These are phyloP conservation scores for Megalops atlanticus DNA, from an alignment of 2,113 vertebrate species.

Conservation along the genomic window DNA sequence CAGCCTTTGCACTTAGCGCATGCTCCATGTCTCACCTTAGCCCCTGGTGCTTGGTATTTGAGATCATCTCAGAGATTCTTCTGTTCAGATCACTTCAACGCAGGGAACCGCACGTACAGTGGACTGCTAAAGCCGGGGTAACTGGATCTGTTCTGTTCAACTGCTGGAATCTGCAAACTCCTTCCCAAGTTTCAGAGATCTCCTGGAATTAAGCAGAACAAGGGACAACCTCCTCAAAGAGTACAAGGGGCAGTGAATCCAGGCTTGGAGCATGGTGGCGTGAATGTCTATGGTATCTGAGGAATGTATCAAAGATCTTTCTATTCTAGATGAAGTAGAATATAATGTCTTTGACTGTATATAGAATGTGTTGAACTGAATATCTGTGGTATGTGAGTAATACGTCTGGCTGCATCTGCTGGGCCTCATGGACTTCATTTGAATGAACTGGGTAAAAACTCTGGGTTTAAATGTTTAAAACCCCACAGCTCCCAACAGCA, in stretches of 20 bases:
- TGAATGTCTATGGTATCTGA: constrained; percentile 1
- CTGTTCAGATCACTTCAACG: background rate
- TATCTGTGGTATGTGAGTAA: background rate
- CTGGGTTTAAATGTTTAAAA: background rate
- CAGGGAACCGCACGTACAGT: background rate
- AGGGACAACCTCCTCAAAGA: background rate
- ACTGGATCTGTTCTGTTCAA: background rate
- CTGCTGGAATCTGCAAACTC: background rate
- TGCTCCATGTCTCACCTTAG: background rate
- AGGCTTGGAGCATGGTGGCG: background rate
- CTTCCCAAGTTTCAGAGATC: background rate
- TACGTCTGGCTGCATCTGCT: background rate
- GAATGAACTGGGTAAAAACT: background rate
- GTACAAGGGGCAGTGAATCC: background rate
- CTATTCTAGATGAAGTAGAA: background rate
- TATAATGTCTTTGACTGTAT: constrained; percentile 1
- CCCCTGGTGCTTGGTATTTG: background rate
- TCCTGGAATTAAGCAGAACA: background rate
- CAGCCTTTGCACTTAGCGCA: background rate
- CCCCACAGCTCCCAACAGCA: background rate
- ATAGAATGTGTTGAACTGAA: background rate
- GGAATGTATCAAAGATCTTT: background rate
- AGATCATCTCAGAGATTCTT: background rate
- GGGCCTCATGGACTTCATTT: background rate
- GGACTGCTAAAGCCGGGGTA: background rate